Percentiles rank a stretch among this genome's conserved stretches.
These are phyloP conservation scores for Mohoua ochrocephala DNA, from an alignment of 2,113 vertebrate species.

Conservation along the genomic window DNA sequence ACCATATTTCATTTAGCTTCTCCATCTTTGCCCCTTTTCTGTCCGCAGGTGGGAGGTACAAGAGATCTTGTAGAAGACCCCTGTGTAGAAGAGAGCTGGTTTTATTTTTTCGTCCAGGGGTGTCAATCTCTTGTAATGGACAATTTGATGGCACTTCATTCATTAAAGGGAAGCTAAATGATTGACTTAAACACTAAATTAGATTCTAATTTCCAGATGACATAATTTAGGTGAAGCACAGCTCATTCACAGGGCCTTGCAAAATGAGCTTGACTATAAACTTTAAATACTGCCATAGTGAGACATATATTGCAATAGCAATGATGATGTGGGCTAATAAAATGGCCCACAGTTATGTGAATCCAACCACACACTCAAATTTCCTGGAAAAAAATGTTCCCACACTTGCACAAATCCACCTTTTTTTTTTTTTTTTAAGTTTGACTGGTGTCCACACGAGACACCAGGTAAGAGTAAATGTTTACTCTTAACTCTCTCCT, in stretches of 20 bases:
- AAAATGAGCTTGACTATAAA: neutral
- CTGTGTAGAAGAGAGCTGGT: neutral
- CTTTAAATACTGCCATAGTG: neutral
- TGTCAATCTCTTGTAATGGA: neutral
- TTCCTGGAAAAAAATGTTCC: neutral
- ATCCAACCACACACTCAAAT: neutral
- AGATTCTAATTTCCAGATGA: neutral
- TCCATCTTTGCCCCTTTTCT: neutral
- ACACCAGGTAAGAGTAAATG: neutral
- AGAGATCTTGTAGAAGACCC: neutral
- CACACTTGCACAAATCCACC: neutral
- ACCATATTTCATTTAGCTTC: neutral
- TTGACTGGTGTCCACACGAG: neutral
- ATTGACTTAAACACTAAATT: neutral
- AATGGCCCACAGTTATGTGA: neutral
- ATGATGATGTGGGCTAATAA: neutral
- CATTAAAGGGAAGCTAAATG: neutral
- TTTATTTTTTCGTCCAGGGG: neutral
- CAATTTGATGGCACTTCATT: neutral
- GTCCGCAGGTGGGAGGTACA: neutral
- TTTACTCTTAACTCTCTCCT: constrained; percentile 48
- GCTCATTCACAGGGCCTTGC: neutral
- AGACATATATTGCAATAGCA: neutral
- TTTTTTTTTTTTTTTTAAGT: neutral
- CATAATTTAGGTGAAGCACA: neutral